phyloP scores from a whole-genome alignment of 2,113 vertebrate species.

The Callionymus lyra region DNA sequence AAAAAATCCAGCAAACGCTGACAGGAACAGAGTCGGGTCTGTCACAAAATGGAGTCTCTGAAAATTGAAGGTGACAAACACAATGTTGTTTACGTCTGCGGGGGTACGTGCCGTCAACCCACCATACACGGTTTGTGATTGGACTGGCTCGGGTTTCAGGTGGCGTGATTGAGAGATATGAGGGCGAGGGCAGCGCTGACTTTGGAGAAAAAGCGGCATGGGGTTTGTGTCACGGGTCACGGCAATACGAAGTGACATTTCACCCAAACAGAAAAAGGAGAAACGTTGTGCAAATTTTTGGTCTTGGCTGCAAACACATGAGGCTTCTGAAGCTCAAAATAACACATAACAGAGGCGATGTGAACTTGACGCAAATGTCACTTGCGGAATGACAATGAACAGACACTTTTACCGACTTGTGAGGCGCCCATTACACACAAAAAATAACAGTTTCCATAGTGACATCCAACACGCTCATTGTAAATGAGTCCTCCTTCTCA shows the following conservation, averaged over 20 bases:
- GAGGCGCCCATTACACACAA: slow-evolving; percentile 7
- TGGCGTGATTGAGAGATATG: slow-evolving; percentile 42
- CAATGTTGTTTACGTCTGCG: slow-evolving; percentile 53
- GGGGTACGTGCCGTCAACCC: slow-evolving; percentile 22
- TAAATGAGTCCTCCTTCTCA: no score
- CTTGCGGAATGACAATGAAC: slow-evolving; percentile 35
- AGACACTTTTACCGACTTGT: slow-evolving; percentile 19
- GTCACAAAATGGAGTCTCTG: slow-evolving; percentile 43
- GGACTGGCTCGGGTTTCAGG: slow-evolving; percentile 43
- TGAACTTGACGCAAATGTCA: slow-evolving; percentile 29
- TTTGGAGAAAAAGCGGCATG: slow-evolving; percentile 3
- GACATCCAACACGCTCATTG: no score
- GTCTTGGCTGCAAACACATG: slow-evolving; percentile 9
- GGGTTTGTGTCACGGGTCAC: slow-evolving; percentile 51
- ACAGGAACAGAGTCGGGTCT: slow-evolving; percentile 53
- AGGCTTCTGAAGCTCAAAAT: slow-evolving; percentile 38
- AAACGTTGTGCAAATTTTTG: slow-evolving; percentile 2
- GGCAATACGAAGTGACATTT: slow-evolving; percentile 44
- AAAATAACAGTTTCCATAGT: slow-evolving; percentile 3
- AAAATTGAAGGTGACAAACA: slow-evolving; percentile 63
- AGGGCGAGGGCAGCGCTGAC: slow-evolving; percentile 11
- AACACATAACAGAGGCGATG: slow-evolving; percentile 42
- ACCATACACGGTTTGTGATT: slow-evolving; percentile 11
- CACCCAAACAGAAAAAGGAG: slow-evolving; percentile 50
- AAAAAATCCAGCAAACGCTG: slow-evolving; percentile 26